phyloP scores from a whole-genome alignment of 2,888 invertebrate genomes.

The Tiphia femorata region DNA sequence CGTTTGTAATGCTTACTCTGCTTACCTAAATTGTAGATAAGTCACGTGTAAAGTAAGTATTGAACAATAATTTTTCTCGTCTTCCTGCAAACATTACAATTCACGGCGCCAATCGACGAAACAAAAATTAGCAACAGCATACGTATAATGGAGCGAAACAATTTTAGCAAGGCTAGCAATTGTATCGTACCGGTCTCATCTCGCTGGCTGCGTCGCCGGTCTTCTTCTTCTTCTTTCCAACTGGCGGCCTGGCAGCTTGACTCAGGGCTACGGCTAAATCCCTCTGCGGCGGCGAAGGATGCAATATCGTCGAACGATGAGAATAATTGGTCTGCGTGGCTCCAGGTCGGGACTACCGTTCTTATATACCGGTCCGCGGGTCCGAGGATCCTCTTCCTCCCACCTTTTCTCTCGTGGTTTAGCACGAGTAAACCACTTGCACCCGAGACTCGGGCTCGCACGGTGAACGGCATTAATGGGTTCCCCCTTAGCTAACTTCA shows the following conservation, averaged over 20 bases:
- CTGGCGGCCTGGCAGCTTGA: not conserved
- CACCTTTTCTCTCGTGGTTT: too few species aligned
- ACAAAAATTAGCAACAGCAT: too few species aligned
- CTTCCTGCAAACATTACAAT: too few species aligned
- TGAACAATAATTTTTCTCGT: too few species aligned
- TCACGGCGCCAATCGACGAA: too few species aligned
- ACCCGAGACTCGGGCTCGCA: not conserved
- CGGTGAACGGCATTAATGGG: not conserved
- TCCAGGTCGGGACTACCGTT: constrained; percentile 38
- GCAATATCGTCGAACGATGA: constrained; percentile 40
- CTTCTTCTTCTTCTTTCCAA: constrained; percentile 3
- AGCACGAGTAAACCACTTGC: not conserved
- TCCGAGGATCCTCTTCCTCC: constrained; percentile 57
- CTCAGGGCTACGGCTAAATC: not conserved
- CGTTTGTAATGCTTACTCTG: too few species aligned
- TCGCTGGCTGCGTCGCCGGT: constrained; percentile 21
- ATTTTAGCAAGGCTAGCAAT: too few species aligned
- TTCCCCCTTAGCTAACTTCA: constrained; percentile 38
- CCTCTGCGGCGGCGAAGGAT: constrained; percentile 8
- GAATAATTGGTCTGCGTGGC: constrained; percentile 48
- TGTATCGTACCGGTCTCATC: constrained; percentile 51
- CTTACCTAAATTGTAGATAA: too few species aligned
- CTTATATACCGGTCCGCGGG: constrained; percentile 46
- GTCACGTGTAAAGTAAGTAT: too few species aligned
- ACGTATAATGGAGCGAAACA: too few species aligned